phyloP scores from a whole-genome alignment of 1,140 invertebrate species.

The Cotesia typhae region DNA sequence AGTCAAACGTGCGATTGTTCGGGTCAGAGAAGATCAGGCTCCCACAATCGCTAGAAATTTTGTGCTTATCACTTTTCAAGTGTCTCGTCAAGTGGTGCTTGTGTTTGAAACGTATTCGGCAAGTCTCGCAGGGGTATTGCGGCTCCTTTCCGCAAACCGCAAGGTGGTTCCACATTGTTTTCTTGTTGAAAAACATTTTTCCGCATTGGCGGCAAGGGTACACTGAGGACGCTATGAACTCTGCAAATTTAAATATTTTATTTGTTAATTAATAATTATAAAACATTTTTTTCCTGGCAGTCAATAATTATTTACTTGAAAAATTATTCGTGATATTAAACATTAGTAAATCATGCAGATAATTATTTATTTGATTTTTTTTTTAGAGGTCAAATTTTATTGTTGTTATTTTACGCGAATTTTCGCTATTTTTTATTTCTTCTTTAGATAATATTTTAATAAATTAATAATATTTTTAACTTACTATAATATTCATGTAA shows the following conservation, averaged over 20 bases:
- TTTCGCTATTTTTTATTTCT: too few relatives aligned
- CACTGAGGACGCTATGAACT: slow-evolving; percentile 25
- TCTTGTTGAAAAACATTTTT: slow-evolving; percentile 47
- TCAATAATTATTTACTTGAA: background rate
- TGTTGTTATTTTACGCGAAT: too few relatives aligned
- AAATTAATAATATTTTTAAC: too few relatives aligned
- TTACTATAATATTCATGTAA: too few relatives aligned
- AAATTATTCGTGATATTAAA: background rate
- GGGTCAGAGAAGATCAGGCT: background rate
- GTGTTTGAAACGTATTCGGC: slow-evolving; percentile 65
- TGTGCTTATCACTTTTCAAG: slow-evolving; percentile 45
- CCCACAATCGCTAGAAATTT: slow-evolving; percentile 1
- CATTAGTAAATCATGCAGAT: too few relatives aligned
- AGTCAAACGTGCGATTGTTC: background rate
- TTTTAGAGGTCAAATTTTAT: too few relatives aligned
- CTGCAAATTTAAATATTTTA: slow-evolving; percentile 34
- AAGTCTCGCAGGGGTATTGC: slow-evolving; percentile 58
- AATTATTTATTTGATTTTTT: too few relatives aligned
- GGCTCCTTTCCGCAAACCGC: slow-evolving; percentile 49
- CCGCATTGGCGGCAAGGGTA: slow-evolving; percentile 48
- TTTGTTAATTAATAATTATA: slow-evolving; percentile 20
- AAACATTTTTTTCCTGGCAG: background rate
- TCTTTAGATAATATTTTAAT: too few relatives aligned
- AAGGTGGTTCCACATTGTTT: slow-evolving; percentile 49
- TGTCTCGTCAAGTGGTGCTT: slow-evolving; percentile 65